Percentiles rank a stretch among this genome's conserved stretches.
Evolutionary conservation across 2,888 invertebrate genomes (phyloP).

Genomic region (Ormyrus nitidulus): DNA sequence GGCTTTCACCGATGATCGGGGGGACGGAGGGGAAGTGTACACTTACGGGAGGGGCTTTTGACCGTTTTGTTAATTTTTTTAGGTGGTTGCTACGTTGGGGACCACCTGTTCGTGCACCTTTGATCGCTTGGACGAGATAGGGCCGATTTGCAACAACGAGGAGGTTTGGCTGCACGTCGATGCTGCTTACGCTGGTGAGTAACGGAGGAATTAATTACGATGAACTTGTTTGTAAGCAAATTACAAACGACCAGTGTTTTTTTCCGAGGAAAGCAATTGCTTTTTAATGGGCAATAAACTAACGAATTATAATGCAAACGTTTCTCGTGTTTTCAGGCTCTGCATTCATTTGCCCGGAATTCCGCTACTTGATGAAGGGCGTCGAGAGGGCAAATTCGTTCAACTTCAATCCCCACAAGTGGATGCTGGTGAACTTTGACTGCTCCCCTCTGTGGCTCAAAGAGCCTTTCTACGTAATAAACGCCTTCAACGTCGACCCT

Average conservation of each 20-base stretch:
- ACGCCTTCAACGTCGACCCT: slow-evolving; percentile 98
- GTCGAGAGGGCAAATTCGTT: slow-evolving; percentile 95
- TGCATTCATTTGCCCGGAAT: slow-evolving; percentile 98
- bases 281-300: too few relatives aligned
- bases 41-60: neutral
- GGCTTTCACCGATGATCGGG: slow-evolving; percentile 52
- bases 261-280: too few relatives aligned
- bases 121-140: slow-evolving; percentile 92
- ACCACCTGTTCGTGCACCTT: slow-evolving; percentile 98
- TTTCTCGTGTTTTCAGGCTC: slow-evolving; percentile 77
- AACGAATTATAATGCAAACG: too few relatives aligned
- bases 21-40: too few relatives aligned
- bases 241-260: too few relatives aligned
- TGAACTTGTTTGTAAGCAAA: too few relatives aligned
- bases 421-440: slow-evolving; percentile 99
- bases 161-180: slow-evolving; percentile 96
- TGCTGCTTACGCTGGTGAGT: slow-evolving; percentile 93
- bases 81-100: slow-evolving; percentile 93
- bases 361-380: slow-evolving; percentile 91
- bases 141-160: slow-evolving; percentile 88
- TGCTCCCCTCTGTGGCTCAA: slow-evolving; percentile 99
- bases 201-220: neutral
- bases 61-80: slow-evolving; percentile 29
- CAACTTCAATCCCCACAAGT: slow-evolving; percentile 99
- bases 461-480: slow-evolving; percentile 91